phyloP scores from a whole-genome alignment of 2,888 invertebrate genomes.

The Acutogordius australiensis region DNA sequence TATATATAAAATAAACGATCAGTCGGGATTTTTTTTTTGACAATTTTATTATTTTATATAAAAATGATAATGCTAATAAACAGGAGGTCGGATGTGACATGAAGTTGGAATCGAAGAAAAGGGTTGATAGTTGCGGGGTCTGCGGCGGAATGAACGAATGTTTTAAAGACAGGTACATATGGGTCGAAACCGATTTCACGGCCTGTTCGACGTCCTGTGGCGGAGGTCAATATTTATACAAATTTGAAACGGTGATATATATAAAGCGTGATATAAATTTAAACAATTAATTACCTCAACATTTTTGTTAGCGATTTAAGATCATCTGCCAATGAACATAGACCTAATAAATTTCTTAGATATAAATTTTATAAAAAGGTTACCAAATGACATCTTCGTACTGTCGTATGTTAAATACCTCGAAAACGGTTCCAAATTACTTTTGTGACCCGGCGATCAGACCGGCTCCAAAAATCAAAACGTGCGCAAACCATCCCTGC shows the following conservation, averaged over 20 bases:
- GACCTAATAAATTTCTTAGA: background rate
- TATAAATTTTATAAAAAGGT: background rate
- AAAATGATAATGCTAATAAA: too few relatives aligned
- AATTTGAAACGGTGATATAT: too few relatives aligned
- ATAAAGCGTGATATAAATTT: too few relatives aligned
- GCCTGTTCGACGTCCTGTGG: conserved; percentile 8
- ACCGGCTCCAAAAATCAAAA: background rate
- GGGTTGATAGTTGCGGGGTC: conserved; percentile 15
- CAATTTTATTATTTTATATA: too few relatives aligned
- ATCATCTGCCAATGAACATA: too few relatives aligned
- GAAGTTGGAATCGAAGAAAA: conserved; percentile 15
- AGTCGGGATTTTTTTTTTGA: too few relatives aligned
- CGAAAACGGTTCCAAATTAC: background rate
- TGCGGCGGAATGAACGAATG: conserved; percentile 16
- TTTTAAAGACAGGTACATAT: background rate
- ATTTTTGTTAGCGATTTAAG: too few relatives aligned
- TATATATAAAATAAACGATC: too few relatives aligned
- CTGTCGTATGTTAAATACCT: background rate
- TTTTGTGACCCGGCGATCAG: background rate
- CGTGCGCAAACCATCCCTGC: background rate
- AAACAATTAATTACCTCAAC: too few relatives aligned
- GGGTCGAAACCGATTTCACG: conserved; percentile 4
- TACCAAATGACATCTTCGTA: conserved; percentile 10
- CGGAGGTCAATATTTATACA: too few relatives aligned
- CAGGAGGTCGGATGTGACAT: conserved; percentile 16